Evolutionary conservation across 1,140 invertebrate genomes (phyloP).

Genomic region (Schlechtendalia chinensis): DNA sequence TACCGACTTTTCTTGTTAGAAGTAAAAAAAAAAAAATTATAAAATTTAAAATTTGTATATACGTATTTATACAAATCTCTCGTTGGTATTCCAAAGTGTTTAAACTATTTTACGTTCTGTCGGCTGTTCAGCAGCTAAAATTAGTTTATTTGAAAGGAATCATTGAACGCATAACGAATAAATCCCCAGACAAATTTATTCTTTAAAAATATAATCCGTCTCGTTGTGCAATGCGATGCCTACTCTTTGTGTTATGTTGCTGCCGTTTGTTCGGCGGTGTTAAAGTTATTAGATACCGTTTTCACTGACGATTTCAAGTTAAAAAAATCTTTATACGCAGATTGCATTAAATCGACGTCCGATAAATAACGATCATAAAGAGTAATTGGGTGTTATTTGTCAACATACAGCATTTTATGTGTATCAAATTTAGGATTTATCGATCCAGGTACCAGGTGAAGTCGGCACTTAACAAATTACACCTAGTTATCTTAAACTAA

Average conservation of each 20-base stretch:
- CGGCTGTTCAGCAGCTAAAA: too few relatives aligned
- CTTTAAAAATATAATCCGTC: too few relatives aligned
- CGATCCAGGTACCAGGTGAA: constrained; percentile 42
- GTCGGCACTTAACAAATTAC: constrained; percentile 43
- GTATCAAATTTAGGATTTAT: constrained; percentile 12
- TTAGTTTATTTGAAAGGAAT: too few relatives aligned
- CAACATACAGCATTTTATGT: constrained; percentile 7
- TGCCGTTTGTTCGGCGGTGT: not conserved
- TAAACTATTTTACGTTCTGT: too few relatives aligned
- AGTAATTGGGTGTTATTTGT: constrained; percentile 39
- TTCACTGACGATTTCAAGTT: not conserved
- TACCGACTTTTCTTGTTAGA: too few relatives aligned
- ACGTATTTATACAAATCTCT: too few relatives aligned
- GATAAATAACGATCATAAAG: constrained; percentile 31
- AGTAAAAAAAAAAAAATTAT: too few relatives aligned
- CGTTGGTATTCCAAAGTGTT: too few relatives aligned
- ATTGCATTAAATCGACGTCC: not conserved
- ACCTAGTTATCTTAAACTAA: constrained; percentile 35
- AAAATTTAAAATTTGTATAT: too few relatives aligned
- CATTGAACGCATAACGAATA: too few relatives aligned
- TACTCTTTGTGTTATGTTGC: not conserved
- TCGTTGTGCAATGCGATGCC: too few relatives aligned
- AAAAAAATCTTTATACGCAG: not conserved
- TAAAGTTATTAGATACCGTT: not conserved
- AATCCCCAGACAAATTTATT: too few relatives aligned